phyloP scores from a whole-genome alignment of 2,113 vertebrate genomes.

The Corynorhinus townsendii region DNA sequence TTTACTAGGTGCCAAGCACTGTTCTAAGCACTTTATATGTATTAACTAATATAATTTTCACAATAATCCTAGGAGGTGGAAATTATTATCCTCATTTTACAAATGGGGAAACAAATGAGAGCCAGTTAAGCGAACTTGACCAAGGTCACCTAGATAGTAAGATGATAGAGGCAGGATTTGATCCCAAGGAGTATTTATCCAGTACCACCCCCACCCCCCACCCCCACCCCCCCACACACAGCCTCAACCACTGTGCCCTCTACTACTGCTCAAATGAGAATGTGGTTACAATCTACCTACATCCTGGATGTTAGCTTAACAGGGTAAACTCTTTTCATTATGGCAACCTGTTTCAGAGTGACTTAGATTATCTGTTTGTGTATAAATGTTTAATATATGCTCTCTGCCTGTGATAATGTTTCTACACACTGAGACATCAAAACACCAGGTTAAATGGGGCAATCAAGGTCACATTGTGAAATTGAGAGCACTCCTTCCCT shows the following conservation, averaged over 20 bases:
- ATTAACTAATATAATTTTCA: conserved; percentile 17
- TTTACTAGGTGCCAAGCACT: not conserved
- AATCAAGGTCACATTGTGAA: conserved; percentile 52
- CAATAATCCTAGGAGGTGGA: not conserved
- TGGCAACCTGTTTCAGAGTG: conserved; percentile 4
- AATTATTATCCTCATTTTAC: not conserved
- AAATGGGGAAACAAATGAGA: not conserved
- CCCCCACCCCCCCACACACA: not conserved
- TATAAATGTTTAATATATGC: conserved; percentile 67
- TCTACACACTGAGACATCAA: conserved; percentile 45
- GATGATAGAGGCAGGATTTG: not conserved
- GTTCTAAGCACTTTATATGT: not conserved
- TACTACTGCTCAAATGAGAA: not conserved
- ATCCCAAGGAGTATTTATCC: not conserved
- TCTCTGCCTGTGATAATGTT: conserved; percentile 52
- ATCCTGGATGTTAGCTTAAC: not conserved
- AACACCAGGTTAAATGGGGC: conserved; percentile 31
- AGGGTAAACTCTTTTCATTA: not conserved
- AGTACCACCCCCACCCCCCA: not conserved
- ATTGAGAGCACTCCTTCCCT: not conserved
- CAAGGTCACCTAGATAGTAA: not conserved
- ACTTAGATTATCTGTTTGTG: conserved; percentile 34
- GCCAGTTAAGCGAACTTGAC: not conserved
- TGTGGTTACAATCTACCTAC: not conserved
- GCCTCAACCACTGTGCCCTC: not conserved